Evolutionary conservation across 1,140 invertebrate species (phyloP), one percentile per base, ranked within the genome.

Genomic region (Teleopsis dalmanni): DNA sequence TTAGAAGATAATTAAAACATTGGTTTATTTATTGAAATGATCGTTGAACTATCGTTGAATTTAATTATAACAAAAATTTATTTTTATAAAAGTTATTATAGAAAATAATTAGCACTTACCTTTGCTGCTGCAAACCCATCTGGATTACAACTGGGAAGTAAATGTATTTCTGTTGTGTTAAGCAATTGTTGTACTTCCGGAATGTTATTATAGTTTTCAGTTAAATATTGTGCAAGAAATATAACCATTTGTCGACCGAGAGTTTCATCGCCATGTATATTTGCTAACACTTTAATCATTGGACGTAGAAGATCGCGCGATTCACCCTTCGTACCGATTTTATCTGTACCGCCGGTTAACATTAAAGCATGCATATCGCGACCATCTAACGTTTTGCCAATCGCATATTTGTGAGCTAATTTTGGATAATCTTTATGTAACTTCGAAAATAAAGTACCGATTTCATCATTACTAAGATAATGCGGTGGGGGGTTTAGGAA

Each of bases 261-360:
- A 3, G 88, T 79, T 75, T 99, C 95, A 71, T 99, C 95, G 3
- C 96, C 96, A 63, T 98, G 95, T 85, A 98, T 97, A 67, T 98
- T 98, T 1, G 85, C 95, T 21, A 98, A 87, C 73, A 91, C 90
- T 72, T 98, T 98, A 47, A 99, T 85, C 79, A 94, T 88, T 0
- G 94, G 94, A 29, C 64, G 58, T 9, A 67, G 37, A 13, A 67
- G 38, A 51, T 66, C 56, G 5, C 60, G 60, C 3, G 43, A 41
- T 16, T 10, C 16, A 7, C 34, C 44, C 29, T 31, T 44, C 35
- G 56, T 48, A n/a, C 45, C 47, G 9, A 36, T 40, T 36, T 31
- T 40, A 34, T 58, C 47, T n/a, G 40, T 35, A 1, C 43, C 33
- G 2, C 57, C 57, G 0, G 57, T 58, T 19, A 67, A 13, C 1